Evolutionary conservation across 2,113 vertebrate genomes (phyloP).

Genomic region (Pelobates fuscus): DNA sequence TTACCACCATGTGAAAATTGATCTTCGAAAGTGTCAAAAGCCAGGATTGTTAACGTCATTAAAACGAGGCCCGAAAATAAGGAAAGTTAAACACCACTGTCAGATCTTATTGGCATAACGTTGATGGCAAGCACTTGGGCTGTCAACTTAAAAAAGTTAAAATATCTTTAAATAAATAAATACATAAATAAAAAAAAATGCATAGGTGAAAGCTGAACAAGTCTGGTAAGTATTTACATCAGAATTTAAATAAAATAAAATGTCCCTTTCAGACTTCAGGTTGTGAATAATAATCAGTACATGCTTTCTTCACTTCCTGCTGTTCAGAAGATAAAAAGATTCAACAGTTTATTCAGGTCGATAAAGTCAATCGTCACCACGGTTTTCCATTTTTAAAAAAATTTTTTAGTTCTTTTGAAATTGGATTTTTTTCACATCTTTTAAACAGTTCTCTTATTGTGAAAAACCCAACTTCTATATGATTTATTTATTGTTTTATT

Average conservation of each 20-base stretch:
- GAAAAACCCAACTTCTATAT: too few species aligned
- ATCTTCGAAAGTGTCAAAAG: slow-evolving; percentile 62
- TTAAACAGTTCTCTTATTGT: too few species aligned
- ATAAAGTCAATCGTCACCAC: too few species aligned
- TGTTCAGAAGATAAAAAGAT: too few species aligned
- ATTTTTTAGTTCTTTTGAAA: too few species aligned
- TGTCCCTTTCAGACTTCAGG: too few species aligned
- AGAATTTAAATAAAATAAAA: slow-evolving; percentile 50
- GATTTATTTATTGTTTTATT: too few species aligned
- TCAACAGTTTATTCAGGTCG: too few species aligned
- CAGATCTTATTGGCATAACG: slow-evolving; percentile 59
- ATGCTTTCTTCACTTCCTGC: too few species aligned
- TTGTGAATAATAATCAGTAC: too few species aligned
- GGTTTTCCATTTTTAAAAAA: too few species aligned
- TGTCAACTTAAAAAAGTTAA: slow-evolving; percentile 54
- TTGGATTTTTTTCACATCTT: too few species aligned
- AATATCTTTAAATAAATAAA: slow-evolving; percentile 45
- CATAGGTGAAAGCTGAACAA: slow-evolving; percentile 41
- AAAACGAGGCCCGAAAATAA: slow-evolving; percentile 54
- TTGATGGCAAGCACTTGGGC: slow-evolving; percentile 54
- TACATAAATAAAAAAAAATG: slow-evolving; percentile 2
- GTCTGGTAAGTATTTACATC: slow-evolving; percentile 52
- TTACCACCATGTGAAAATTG: slow-evolving; percentile 66
- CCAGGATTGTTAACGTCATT: slow-evolving; percentile 67
- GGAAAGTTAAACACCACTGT: slow-evolving; percentile 56